A percentile compares a stretch with the other conserved stretches of the same genome.
Evolutionary conservation across 2,113 vertebrate genomes (phyloP).

Genomic region (Bubo scandiacus): DNA sequence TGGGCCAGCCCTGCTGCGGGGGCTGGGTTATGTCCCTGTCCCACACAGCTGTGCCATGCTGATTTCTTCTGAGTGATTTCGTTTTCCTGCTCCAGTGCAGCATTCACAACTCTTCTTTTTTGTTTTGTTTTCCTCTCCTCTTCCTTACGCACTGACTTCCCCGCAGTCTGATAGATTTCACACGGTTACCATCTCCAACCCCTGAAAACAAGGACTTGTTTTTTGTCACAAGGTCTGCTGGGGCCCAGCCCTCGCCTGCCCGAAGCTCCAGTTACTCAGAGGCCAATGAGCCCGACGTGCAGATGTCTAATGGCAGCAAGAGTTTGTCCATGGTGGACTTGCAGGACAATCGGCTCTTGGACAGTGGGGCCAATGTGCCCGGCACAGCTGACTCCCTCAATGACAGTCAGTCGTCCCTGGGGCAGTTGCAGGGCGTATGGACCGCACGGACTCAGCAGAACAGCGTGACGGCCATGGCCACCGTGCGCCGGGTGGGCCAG

Average conservation of each 20-base stretch:
- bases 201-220: conserved; percentile 99
- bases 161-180: conserved; percentile 96
- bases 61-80: conserved; percentile 51
- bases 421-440: conserved; percentile 83
- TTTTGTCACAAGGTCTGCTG: conserved; percentile 96
- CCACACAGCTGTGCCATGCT: not conserved
- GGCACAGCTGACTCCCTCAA: conserved; percentile 72
- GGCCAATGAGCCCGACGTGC: conserved; percentile 92
- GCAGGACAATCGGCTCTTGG: conserved; percentile 89
- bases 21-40: not conserved
- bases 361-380: conserved; percentile 72
- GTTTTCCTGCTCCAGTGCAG: conserved; percentile 45
- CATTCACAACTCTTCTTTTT: conserved; percentile 77
- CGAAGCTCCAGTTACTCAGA: conserved; percentile 98
- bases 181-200: conserved; percentile 96
- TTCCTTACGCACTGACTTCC: conserved; percentile 75
- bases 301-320: conserved; percentile 94
- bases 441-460: conserved; percentile 80
- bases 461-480: conserved; percentile 80
- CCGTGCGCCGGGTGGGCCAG: conserved; percentile 85
- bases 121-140: conserved; percentile 71
- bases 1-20: fast-evolving
- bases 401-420: conserved; percentile 76
- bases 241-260: conserved; percentile 93
- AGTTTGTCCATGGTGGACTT: conserved; percentile 99